A percentile compares a stretch with the other conserved stretches of the same genome.
These are phyloP conservation scores for Sebastes vulpes DNA, from an alignment of 2,797 vertebrate species.

Conservation along the genomic window DNA sequence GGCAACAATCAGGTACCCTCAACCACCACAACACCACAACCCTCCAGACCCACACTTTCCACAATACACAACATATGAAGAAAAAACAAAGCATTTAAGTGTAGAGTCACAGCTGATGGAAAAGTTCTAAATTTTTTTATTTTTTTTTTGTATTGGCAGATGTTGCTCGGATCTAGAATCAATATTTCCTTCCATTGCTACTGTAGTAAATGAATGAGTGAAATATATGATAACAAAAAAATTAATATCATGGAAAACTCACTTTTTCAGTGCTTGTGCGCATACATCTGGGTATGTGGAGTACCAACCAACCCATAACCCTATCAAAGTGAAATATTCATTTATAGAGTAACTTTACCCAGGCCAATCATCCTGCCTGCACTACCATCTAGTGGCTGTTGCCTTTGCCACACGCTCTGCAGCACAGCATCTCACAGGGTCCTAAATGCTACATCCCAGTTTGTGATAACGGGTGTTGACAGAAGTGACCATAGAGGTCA, in stretches of 20 bases:
- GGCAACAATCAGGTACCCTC: slow-evolving; percentile 87
- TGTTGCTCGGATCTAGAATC: not conserved
- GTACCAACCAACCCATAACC: too few relatives aligned
- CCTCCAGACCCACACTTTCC: not conserved
- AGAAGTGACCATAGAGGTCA: not conserved
- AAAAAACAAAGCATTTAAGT: not conserved
- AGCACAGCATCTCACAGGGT: not conserved
- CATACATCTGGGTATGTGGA: not conserved
- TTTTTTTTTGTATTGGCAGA: not conserved
- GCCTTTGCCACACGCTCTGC: not conserved
- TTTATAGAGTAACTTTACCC: not conserved
- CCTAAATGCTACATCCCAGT: not conserved
- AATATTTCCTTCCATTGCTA: not conserved
- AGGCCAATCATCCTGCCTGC: not conserved
- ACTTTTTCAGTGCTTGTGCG: not conserved
- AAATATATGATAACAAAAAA: not conserved
- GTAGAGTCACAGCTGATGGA: not conserved
- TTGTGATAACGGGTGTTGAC: not conserved
- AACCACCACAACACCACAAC: slow-evolving; percentile 15
- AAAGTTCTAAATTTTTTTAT: not conserved
- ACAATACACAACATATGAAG: not conserved
- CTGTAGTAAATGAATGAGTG: not conserved
- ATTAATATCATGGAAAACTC: too few relatives aligned
- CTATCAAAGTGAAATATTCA: not conserved
- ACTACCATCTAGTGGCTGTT: slow-evolving; percentile 10